These are phyloP conservation scores for Parasteatoda tepidariorum DNA, from an alignment of 1,140 invertebrate genomes.

Conservation along the genomic window DNA sequence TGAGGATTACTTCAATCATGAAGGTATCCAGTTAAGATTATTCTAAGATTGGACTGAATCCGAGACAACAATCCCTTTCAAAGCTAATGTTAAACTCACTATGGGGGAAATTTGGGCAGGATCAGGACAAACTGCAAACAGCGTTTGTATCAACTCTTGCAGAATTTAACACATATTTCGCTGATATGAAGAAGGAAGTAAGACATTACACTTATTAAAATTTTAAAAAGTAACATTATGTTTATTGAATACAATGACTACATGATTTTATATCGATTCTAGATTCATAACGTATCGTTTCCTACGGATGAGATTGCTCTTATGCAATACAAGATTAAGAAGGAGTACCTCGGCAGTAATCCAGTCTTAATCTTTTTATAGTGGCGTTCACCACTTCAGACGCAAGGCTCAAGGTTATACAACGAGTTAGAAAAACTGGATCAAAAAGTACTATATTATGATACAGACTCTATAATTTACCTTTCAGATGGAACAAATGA, in stretches of 20 bases:
- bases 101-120: too few relatives aligned
- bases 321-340: background rate
- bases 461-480: conserved; percentile 2
- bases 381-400: background rate
- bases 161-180: too few relatives aligned
- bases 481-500: background rate
- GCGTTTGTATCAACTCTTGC: too few relatives aligned
- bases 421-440: background rate
- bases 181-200: too few relatives aligned
- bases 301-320: background rate
- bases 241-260: too few relatives aligned
- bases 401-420: too few relatives aligned
- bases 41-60: conserved; percentile 61
- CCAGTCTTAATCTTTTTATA: background rate
- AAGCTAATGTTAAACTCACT: conserved; percentile 63
- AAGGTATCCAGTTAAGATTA: conserved; percentile 61
- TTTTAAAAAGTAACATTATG: too few relatives aligned
- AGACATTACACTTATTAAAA: too few relatives aligned
- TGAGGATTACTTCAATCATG: conserved; percentile 59
- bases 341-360: background rate
- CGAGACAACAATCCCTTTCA: conserved; percentile 55
- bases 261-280: background rate
- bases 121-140: too few relatives aligned
- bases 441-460: background rate
- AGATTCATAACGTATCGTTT: background rate